Evolutionary conservation across 2,888 invertebrate species (phyloP), one percentile per base, ranked within the genome.

Genomic region (Heliconius cydno): DNA sequence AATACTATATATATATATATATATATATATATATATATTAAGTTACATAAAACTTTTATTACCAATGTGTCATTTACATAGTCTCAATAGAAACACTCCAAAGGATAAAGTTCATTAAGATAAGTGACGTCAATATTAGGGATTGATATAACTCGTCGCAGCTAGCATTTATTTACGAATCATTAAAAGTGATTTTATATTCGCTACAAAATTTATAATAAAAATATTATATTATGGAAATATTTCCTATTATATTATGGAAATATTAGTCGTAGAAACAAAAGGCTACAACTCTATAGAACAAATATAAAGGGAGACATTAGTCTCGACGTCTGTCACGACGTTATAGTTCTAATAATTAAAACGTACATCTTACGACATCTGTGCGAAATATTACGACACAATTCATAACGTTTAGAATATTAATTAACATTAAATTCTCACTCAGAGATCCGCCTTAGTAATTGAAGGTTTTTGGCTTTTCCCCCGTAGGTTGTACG

Each of bases 401-500:
- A 80, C 76, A 72, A 70, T 77, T 57, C 75, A 52, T 80, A 28
- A 60, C 74, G 75, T 76, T 76, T 80, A 73, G 73, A 81, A 80
- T 75, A 78, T 77, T 79, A 78, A 82, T 80, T 82, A 80, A 82
- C 81, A 81, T 82, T 73, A 79, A 82, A 79, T 78, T 79, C 79
- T 57, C 75, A 76, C 34, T 38, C 34, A 38, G 73, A 73, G 9
- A 73, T 73, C 13, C 79, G 76, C 77, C 28, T 70, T 46, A 60
- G 34, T 73, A 74, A 86, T 85, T 85, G 86, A 87, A 86, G 86
- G 86, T 86, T 90, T 91, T 90, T 82, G 87, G 88, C 86, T 86
- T 86, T 89, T 88, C 86, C 87, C 88, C 91, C 93, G 93, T 34
- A 34, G 34, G 93, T 93, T 92, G 93, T 90, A 91, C 90, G 90